These are phyloP conservation scores for Gymnocypris eckloni DNA, from an alignment of 2,797 vertebrate genomes.

Conservation along the genomic window DNA sequence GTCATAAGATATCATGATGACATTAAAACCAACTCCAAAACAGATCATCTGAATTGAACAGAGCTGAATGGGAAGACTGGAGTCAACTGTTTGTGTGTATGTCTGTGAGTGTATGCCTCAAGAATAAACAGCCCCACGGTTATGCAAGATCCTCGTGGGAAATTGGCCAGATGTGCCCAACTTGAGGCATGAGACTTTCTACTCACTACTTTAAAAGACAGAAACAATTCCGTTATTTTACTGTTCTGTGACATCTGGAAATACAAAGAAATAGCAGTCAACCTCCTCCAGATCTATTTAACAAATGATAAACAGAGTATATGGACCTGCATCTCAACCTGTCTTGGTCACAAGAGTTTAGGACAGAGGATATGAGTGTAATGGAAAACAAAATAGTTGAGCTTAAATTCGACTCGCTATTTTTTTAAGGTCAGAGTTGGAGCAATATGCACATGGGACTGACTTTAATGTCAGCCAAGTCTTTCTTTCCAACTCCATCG, in stretches of 20 bases:
- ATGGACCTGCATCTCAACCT: neutral
- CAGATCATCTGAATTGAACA: constrained; percentile 22
- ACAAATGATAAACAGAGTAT: constrained; percentile 5
- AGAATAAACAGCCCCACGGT: constrained; percentile 36
- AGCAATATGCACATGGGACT: constrained; percentile 77
- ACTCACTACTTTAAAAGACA: constrained; percentile 56
- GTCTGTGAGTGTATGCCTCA: constrained; percentile 15
- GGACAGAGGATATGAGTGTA: neutral
- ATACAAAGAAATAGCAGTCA: neutral
- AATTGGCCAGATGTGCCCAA: constrained; percentile 42
- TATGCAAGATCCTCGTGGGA: constrained; percentile 46
- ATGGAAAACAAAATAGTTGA: constrained; percentile 68
- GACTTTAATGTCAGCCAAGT: neutral
- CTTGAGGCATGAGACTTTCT: constrained; percentile 32
- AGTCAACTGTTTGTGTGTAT: constrained; percentile 22
- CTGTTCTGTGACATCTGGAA: constrained; percentile 13
- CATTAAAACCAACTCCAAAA: constrained; percentile 29
- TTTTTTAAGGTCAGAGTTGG: constrained; percentile 78
- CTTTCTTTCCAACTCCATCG: neutral
- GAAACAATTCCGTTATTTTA: constrained; percentile 51
- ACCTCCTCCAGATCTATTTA: neutral
- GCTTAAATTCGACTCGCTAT: constrained; percentile 75
- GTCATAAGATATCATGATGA: constrained; percentile 34
- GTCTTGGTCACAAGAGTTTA: neutral
- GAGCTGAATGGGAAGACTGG: neutral